A percentile compares a stretch with the other conserved stretches of the same genome.
These are phyloP conservation scores for Thrips palmi DNA, from an alignment of 1,140 invertebrate genomes.

Conservation along the genomic window DNA sequence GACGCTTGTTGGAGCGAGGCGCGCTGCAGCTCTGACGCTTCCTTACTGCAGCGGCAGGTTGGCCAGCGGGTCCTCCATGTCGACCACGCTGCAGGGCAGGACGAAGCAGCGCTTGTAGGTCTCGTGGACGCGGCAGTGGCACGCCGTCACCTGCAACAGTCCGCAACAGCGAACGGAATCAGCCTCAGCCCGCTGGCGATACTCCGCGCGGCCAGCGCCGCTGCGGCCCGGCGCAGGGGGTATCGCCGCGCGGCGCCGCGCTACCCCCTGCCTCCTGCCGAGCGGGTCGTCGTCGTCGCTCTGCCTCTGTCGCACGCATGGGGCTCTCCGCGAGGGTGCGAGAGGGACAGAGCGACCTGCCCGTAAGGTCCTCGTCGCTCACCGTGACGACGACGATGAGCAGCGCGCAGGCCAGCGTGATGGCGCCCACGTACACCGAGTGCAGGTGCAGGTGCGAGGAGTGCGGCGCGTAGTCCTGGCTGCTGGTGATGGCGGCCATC, in stretches of 20 bases:
- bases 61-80: background rate
- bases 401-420: slow-evolving; percentile 45
- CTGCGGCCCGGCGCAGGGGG: background rate
- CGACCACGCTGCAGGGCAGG: too few relatives aligned
- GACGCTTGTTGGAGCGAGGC: background rate
- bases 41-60: background rate
- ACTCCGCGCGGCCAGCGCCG: background rate
- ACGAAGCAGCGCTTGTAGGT: slow-evolving; percentile 38
- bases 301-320: too few relatives aligned
- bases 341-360: too few relatives aligned
- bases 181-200: slow-evolving; percentile 4
- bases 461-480: slow-evolving; percentile 33
- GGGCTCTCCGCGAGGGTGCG: too few relatives aligned
- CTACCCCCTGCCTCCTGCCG: too few relatives aligned
- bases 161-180: background rate
- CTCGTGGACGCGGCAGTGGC: slow-evolving; percentile 51
- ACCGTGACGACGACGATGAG: slow-evolving; percentile 48
- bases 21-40: background rate
- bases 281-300: too few relatives aligned
- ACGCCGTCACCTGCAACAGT: slow-evolving; percentile 33
- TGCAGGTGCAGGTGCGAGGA: slow-evolving; percentile 45
- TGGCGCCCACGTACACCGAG: slow-evolving; percentile 51
- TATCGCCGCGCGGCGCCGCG: too few relatives aligned
- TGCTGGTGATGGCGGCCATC: slow-evolving; percentile 21
- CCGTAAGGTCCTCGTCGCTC: too few relatives aligned